Evolutionary conservation across 2,888 invertebrate genomes (phyloP).

Genomic region (Brachynemurus nebulosus): DNA sequence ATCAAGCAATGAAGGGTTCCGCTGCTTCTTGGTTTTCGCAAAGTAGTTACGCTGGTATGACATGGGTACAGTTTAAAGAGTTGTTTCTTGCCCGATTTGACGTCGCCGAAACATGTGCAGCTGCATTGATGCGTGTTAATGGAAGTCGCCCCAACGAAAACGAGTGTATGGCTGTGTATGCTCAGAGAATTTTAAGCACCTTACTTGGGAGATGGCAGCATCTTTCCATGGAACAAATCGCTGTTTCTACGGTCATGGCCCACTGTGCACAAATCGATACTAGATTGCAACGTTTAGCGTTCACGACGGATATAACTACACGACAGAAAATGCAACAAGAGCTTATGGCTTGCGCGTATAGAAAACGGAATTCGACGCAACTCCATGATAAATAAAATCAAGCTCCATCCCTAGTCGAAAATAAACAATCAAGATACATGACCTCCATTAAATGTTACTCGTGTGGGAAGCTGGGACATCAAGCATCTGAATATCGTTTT

Average conservation of each 20-base stretch:
- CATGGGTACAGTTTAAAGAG: slow-evolving; percentile 12
- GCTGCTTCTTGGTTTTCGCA: slow-evolving; percentile 11
- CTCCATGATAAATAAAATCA: too few species aligned
- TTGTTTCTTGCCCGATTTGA: slow-evolving; percentile 11
- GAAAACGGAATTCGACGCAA: too few species aligned
- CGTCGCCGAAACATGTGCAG: slow-evolving; percentile 9
- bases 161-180: slow-evolving; percentile 12
- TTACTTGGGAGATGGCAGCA: slow-evolving; percentile 2
- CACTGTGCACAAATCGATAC: slow-evolving; percentile 11
- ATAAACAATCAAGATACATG: too few species aligned
- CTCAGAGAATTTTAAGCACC: slow-evolving; percentile 6
- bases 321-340: slow-evolving; percentile 11
- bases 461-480: too few species aligned
- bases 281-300: slow-evolving; percentile 12
- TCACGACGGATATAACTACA: slow-evolving; percentile 13
- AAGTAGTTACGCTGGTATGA: slow-evolving; percentile 9
- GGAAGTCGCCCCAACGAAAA: slow-evolving; percentile 10
- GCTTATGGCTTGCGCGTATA: slow-evolving; percentile 7
- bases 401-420: too few species aligned
- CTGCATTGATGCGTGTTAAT: slow-evolving; percentile 7
- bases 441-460: too few species aligned
- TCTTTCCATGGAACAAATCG: slow-evolving; percentile 7
- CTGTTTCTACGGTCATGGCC: slow-evolving; percentile 12
- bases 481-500: too few species aligned
- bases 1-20: slow-evolving; percentile 8